Evolutionary conservation across 2,113 vertebrate genomes (phyloP).

Genomic region (Gnathonemus longibarbis): DNA sequence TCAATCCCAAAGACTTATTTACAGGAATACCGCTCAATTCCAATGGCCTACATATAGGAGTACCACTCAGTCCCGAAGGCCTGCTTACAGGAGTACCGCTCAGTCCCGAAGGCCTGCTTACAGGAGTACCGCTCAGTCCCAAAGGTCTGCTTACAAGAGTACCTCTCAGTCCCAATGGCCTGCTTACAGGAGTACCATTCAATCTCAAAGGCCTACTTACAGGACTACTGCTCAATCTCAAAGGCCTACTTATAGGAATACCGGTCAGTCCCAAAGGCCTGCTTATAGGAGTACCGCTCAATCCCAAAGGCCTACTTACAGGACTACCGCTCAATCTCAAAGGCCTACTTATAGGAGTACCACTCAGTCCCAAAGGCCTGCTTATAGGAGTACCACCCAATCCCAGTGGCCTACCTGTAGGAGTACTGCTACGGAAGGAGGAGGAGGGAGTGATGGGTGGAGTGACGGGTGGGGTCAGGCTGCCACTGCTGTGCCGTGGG

Average conservation of each 20-base stretch:
- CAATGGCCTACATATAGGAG: background rate
- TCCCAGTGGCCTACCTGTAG: slow-evolving; percentile 70
- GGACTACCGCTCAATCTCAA: too few relatives aligned
- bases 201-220: too few relatives aligned
- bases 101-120: background rate
- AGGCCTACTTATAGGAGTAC: background rate
- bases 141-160: background rate
- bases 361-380: background rate
- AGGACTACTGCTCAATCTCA: background rate
- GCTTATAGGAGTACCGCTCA: too few relatives aligned
- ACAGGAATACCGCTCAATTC: background rate
- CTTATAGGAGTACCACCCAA: background rate
- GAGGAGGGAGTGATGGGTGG: slow-evolving; percentile 96
- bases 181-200: too few relatives aligned
- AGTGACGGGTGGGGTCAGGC: slow-evolving; percentile 95
- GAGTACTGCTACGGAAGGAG: slow-evolving; percentile 93
- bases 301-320: too few relatives aligned
- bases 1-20: background rate
- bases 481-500: slow-evolving; percentile 88
- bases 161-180: background rate
- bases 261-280: background rate
- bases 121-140: background rate
- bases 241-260: background rate
- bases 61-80: background rate
- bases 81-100: background rate